Evolutionary conservation across 1,140 invertebrate genomes (phyloP).

Genomic region (Zaprionus ghesquierei): DNA sequence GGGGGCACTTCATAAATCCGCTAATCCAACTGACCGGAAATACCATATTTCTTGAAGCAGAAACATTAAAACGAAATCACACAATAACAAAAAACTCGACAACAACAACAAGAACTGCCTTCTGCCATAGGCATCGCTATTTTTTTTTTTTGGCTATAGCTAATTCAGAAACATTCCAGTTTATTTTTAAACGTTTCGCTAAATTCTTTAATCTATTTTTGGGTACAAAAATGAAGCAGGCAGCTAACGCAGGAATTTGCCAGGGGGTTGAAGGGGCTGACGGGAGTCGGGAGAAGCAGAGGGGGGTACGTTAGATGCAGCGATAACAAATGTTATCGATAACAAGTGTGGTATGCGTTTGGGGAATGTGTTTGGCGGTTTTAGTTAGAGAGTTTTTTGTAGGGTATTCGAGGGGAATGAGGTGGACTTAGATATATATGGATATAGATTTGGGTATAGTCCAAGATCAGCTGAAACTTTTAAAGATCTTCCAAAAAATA

Average conservation of each 20-base stretch:
- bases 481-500: not conserved
- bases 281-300: conserved; percentile 21
- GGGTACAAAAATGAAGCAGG: conserved; percentile 34
- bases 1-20: not conserved
- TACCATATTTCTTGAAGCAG: conserved; percentile 30
- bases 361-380: not conserved
- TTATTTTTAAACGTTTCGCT: conserved; percentile 76
- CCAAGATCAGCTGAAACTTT: not conserved
- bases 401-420: not conserved
- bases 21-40: conserved; percentile 40
- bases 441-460: not conserved
- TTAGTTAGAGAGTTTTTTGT: not conserved
- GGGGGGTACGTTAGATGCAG: conserved; percentile 8
- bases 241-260: conserved; percentile 44
- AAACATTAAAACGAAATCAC: conserved; percentile 11
- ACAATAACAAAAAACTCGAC: conserved; percentile 1
- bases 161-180: conserved; percentile 77
- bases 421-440: too few species aligned
- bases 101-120: conserved; percentile 50
- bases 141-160: conserved; percentile 28
- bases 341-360: conserved; percentile 22
- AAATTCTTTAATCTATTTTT: conserved; percentile 76
- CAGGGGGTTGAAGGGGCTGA: not conserved
- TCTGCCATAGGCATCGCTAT: conserved; percentile 35
- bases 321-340: conserved; percentile 64